Conservation (phyloP, 2,113 vertebrate species). For the Tyrannus savana region DNA sequence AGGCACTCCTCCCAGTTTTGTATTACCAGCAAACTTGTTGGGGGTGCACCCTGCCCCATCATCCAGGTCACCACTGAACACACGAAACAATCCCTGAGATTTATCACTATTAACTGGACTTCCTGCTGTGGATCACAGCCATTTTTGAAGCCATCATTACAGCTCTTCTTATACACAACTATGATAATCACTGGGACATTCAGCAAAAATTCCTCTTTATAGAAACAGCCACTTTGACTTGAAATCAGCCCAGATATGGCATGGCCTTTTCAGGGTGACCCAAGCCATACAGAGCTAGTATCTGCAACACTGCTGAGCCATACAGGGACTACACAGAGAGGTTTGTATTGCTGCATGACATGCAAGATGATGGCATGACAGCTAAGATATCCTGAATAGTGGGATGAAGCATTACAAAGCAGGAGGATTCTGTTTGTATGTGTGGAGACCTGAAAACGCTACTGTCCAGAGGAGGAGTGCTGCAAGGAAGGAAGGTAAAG, state of each 20-base stretch:
- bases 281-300: neutral
- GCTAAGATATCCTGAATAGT: neutral
- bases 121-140: neutral
- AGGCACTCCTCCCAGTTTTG: neutral
- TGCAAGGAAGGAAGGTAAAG: neutral
- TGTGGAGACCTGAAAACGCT: neutral
- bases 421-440: neutral
- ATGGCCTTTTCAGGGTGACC: neutral
- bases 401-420: neutral
- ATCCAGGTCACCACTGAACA: neutral
- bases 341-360: neutral
- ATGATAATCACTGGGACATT: neutral
- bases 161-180: neutral
- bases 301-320: neutral
- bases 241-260: neutral
- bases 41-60: neutral
- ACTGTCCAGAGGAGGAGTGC: neutral
- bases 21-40: neutral
- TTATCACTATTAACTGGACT: neutral
- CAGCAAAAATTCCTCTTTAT: neutral
- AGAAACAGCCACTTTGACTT: neutral
- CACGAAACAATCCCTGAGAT: neutral
- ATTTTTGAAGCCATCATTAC: neutral
- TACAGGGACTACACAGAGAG: neutral
- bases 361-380: accelerated